These are phyloP conservation scores for Dynastes maya DNA, from an alignment of 2,888 invertebrate genomes.

Conservation along the genomic window DNA sequence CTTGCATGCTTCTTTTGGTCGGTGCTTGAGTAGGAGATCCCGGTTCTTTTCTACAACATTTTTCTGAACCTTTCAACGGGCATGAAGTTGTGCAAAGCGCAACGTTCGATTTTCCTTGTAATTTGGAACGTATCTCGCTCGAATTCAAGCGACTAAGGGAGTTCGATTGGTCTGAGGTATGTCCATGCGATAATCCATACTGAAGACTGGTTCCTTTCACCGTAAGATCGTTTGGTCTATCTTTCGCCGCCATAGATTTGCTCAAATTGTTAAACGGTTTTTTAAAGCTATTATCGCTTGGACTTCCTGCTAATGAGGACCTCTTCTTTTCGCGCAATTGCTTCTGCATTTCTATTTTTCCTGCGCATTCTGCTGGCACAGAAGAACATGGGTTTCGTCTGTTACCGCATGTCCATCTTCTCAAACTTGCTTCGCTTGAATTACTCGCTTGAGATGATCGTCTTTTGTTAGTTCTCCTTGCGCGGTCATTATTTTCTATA, in stretches of 20 bases:
- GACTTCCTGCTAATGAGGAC: not conserved
- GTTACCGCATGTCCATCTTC: not conserved
- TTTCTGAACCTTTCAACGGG: not conserved
- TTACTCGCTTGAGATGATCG: not conserved
- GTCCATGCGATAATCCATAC: too few relatives aligned
- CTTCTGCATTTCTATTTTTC: not conserved
- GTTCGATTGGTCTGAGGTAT: too few relatives aligned
- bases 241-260: not conserved
- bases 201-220: too few relatives aligned
- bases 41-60: constrained; percentile 1
- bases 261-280: not conserved
- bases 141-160: constrained; percentile 1
- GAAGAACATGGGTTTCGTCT: not conserved
- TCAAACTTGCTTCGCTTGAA: constrained; percentile 26
- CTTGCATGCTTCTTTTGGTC: constrained; percentile 11
- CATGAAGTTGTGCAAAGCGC: not conserved
- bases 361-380: not conserved
- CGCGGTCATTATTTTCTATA: not conserved
- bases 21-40: not conserved
- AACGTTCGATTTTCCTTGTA: constrained; percentile 10
- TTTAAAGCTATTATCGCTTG: constrained; percentile 3
- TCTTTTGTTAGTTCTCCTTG: not conserved
- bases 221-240: not conserved
- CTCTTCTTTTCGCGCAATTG: not conserved
- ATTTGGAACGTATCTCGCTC: constrained; percentile 36